A percentile compares a stretch with the other conserved stretches of the same genome.
These are phyloP conservation scores for Callopanchax toddi DNA, from an alignment of 2,113 vertebrate species.

Conservation along the genomic window DNA sequence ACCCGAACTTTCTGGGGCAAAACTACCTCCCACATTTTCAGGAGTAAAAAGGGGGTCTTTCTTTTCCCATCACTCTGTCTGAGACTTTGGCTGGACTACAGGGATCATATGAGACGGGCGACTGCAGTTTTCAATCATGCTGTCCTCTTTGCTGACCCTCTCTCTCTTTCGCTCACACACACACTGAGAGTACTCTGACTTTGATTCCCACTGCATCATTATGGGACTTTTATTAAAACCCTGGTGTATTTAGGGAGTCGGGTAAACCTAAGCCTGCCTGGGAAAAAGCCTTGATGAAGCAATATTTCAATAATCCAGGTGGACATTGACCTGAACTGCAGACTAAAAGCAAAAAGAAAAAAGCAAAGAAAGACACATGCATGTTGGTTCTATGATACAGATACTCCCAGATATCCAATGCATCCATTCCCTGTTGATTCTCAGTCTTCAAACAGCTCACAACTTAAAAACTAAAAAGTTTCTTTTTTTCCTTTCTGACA, in stretches of 20 bases:
- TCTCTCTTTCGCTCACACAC: slow-evolving; percentile 14
- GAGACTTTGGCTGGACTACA: slow-evolving; percentile 53
- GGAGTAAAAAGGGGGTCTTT: slow-evolving; percentile 73
- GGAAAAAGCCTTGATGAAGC: slow-evolving; percentile 72
- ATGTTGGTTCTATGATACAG: slow-evolving; percentile 57
- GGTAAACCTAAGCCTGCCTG: slow-evolving; percentile 79
- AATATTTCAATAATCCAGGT: slow-evolving; percentile 81
- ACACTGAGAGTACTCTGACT: slow-evolving; percentile 73
- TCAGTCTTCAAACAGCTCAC: slow-evolving; percentile 20
- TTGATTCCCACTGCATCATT: slow-evolving; percentile 86
- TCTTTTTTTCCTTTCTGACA: slow-evolving; percentile 6
- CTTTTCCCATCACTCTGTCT: slow-evolving; percentile 75
- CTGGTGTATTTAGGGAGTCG: slow-evolving; percentile 73
- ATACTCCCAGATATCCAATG: slow-evolving; percentile 57
- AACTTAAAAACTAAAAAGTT: slow-evolving; percentile 22
- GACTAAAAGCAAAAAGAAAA: no score
- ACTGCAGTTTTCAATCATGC: slow-evolving; percentile 83
- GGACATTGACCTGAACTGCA: slow-evolving; percentile 73
- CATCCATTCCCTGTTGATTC: slow-evolving; percentile 39
- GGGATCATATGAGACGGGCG: slow-evolving; percentile 83
- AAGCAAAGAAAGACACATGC: slow-evolving; percentile 38
- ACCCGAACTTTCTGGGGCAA: slow-evolving; percentile 80
- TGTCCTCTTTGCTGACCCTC: slow-evolving; percentile 61
- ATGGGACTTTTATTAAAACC: slow-evolving; percentile 89
- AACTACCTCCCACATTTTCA: slow-evolving; percentile 84